phyloP scores from a whole-genome alignment of 2,888 invertebrate species.

The Ophion ventricosus region DNA sequence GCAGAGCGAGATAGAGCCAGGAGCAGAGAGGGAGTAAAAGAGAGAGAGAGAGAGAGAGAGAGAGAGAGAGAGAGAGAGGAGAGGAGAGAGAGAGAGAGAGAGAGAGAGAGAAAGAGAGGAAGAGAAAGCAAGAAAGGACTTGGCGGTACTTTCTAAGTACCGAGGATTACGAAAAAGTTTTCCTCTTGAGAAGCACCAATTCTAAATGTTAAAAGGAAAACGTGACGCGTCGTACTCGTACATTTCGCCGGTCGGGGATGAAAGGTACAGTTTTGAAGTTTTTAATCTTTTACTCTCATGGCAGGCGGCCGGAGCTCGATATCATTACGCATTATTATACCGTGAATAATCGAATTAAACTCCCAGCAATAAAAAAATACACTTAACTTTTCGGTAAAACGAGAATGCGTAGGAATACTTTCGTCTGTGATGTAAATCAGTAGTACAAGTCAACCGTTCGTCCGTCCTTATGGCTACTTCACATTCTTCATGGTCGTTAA shows the following conservation, averaged over 20 bases:
- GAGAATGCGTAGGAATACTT: neutral
- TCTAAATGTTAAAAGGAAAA: constrained; percentile 28
- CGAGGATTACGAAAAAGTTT: constrained; percentile 64
- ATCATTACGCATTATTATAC: constrained; percentile 20
- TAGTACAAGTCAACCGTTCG: neutral
- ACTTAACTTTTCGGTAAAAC: neutral
- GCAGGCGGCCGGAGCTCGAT: neutral
- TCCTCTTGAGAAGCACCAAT: constrained; percentile 49
- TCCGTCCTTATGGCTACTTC: neutral
- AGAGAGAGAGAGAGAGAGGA: constrained; percentile 10
- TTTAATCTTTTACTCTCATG: constrained; percentile 22
- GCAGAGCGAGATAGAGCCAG: constrained; percentile 14
- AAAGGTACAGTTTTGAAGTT: constrained; percentile 43
- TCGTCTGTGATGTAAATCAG: constrained; percentile 3
- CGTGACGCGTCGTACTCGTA: constrained; percentile 30
- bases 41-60: constrained; percentile 4
- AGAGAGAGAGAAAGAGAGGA: neutral
- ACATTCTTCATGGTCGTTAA: neutral
- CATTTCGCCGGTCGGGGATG: constrained; percentile 19
- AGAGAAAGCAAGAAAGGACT: too few species aligned
- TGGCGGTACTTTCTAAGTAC: constrained; percentile 59
- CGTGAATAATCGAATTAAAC: constrained; percentile 19
- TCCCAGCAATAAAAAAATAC: neutral
- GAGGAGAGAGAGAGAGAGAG: constrained; percentile 8
- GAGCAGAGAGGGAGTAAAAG: constrained; percentile 2